A percentile compares a stretch with the other conserved stretches of the same genome.
Conservation (phyloP, 2,797 vertebrate genomes). For the Chelon auratus region DNA sequence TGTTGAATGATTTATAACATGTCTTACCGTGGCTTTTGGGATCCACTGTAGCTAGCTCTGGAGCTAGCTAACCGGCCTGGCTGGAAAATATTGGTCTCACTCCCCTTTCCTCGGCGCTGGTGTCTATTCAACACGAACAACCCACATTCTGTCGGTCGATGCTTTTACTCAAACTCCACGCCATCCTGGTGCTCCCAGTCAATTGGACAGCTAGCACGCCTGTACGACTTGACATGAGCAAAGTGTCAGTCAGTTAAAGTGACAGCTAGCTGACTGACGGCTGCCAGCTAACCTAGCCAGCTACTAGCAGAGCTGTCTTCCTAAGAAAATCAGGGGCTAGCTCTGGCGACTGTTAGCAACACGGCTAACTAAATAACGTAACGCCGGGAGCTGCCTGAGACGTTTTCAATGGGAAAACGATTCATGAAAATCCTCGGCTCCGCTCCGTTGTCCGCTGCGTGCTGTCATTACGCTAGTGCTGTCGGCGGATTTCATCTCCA, state of each 20-base stretch:
- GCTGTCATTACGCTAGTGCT: conserved; percentile 67
- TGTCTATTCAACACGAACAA: conserved; percentile 76
- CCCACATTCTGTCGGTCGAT: conserved; percentile 67
- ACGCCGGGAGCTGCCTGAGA: conserved; percentile 45
- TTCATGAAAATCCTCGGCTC: conserved; percentile 60
- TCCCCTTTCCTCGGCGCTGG: conserved; percentile 66
- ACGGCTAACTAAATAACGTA: conserved; percentile 69
- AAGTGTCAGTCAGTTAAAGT: conserved; percentile 51
- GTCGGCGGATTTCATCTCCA: conserved; percentile 53
- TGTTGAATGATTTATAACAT: conserved; percentile 70
- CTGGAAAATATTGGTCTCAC: conserved; percentile 76
- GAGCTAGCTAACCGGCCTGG: conserved; percentile 85
- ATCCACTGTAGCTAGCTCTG: conserved; percentile 85
- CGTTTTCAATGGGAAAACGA: conserved; percentile 54
- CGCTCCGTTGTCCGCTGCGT: conserved; percentile 57
- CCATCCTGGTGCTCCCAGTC: conserved; percentile 69
- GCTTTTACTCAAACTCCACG: conserved; percentile 60
- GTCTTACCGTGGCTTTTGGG: conserved; percentile 86
- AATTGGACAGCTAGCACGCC: conserved; percentile 51
- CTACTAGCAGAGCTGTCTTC: conserved; percentile 28
- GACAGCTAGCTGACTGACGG: conserved; percentile 71
- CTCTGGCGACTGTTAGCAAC: conserved; percentile 68
- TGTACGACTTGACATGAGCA: conserved; percentile 65
- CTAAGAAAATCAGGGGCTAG: conserved; percentile 63
- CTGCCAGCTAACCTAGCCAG: conserved; percentile 60